Percentiles rank a stretch among this genome's conserved stretches.
These are phyloP conservation scores for Pseudomyrmex cubaensis DNA, from an alignment of 1,140 invertebrate genomes.

Conservation along the genomic window DNA sequence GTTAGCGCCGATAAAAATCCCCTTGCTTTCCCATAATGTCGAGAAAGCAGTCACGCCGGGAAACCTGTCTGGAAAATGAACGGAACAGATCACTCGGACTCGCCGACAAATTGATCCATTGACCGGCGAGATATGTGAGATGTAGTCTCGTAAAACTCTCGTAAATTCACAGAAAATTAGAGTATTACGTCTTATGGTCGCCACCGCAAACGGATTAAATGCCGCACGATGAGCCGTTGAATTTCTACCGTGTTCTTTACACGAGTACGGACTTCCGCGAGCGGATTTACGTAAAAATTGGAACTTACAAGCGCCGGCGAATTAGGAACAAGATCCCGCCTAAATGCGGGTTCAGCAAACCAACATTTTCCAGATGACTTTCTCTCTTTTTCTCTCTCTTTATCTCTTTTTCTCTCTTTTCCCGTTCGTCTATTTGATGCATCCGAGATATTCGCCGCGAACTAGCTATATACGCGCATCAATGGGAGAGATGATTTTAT, in stretches of 20 bases:
- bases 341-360: constrained; percentile 27
- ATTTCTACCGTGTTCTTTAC: too few relatives aligned
- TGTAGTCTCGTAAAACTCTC: constrained; percentile 34
- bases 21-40: not conserved
- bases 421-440: not conserved
- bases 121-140: constrained; percentile 2
- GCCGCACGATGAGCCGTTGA: not conserved
- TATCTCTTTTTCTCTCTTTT: not conserved
- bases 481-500: constrained; percentile 45
- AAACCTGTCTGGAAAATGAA: constrained; percentile 10
- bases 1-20: not conserved
- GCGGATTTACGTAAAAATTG: constrained; percentile 40
- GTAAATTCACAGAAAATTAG: constrained; percentile 47
- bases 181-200: constrained; percentile 16
- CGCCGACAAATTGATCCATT: constrained; percentile 5
- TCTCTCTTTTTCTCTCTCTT: not conserved
- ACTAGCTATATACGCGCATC: not conserved
- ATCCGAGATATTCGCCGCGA: constrained; percentile 22
- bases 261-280: not conserved
- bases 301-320: not conserved
- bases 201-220: constrained; percentile 40
- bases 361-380: not conserved
- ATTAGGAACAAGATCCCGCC: constrained; percentile 15
- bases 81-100: not conserved
- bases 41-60: not conserved